Evolutionary conservation across 2,797 vertebrate species (phyloP).

Genomic region (Sebastes nivosus): DNA sequence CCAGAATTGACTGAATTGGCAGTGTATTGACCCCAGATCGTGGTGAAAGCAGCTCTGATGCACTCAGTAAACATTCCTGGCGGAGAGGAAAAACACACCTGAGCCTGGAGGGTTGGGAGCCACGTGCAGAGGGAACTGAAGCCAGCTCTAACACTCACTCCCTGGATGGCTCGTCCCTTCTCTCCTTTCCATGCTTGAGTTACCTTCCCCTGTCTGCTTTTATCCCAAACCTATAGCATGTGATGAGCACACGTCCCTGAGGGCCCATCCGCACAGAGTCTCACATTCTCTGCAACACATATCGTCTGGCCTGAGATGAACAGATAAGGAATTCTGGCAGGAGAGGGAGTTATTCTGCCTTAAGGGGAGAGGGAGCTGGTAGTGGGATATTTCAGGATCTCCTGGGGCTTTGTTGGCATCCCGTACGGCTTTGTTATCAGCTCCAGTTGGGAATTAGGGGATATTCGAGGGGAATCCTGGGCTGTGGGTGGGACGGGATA

Average conservation of each 20-base stretch:
- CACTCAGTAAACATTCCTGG: constrained; percentile 30
- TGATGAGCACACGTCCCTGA: constrained; percentile 64
- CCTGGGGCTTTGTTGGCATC: constrained; percentile 71
- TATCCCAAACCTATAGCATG: constrained; percentile 27
- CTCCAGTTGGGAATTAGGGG: constrained; percentile 61
- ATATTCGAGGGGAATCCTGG: constrained; percentile 60
- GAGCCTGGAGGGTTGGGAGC: constrained; percentile 65
- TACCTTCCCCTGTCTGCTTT: constrained; percentile 56
- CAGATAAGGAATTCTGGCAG: constrained; percentile 67
- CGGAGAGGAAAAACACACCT: constrained; percentile 48
- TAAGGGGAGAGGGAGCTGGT: constrained; percentile 49
- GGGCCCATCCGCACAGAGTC: constrained; percentile 65
- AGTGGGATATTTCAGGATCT: constrained; percentile 69
- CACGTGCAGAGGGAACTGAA: constrained; percentile 64
- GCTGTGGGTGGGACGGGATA: constrained; percentile 32
- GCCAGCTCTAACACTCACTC: constrained; percentile 27
- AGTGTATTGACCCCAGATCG: constrained; percentile 26
- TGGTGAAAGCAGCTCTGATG: constrained; percentile 15
- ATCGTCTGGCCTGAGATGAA: constrained; percentile 74
- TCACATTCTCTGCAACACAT: constrained; percentile 64
- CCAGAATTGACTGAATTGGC: neutral
- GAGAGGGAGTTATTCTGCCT: constrained; percentile 58
- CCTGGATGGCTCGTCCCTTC: constrained; percentile 30
- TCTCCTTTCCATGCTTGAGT: constrained; percentile 57
- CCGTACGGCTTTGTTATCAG: constrained; percentile 64